Evolutionary conservation across 2,113 vertebrate genomes (phyloP).

Genomic region (Thamnaconus septentrionalis): DNA sequence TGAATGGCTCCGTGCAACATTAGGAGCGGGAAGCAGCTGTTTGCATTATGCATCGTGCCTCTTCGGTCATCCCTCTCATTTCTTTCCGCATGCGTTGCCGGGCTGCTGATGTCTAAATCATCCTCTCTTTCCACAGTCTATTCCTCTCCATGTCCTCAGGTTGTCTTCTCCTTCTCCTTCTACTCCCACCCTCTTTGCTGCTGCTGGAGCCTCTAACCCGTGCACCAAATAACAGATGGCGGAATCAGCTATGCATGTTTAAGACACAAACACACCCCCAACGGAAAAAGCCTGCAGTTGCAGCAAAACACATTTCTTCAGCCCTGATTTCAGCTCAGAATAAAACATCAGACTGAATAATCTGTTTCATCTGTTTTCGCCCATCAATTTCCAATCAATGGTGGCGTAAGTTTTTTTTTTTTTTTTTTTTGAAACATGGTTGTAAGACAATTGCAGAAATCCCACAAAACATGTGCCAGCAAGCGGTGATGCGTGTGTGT

Average conservation of each 20-base stretch:
- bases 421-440: no score
- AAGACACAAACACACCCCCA: no score
- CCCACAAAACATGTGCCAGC: not conserved
- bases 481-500: no score
- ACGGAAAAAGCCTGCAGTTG: conserved; percentile 2
- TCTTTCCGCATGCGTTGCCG: not conserved
- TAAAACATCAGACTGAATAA: conserved; percentile 36
- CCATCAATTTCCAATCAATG: conserved; percentile 46
- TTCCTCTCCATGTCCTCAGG: not conserved
- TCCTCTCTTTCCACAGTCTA: not conserved
- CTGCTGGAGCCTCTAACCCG: conserved; percentile 43
- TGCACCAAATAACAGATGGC: conserved; percentile 29
- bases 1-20: conserved; percentile 29
- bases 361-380: conserved; percentile 3
- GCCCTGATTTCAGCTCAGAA: conserved; percentile 32
- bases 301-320: conserved; percentile 10
- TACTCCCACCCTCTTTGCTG: conserved; percentile 26
- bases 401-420: conserved; percentile 32
- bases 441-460: conserved; percentile 13
- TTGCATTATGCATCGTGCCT: conserved; percentile 48
- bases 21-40: conserved; percentile 40
- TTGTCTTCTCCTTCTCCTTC: not conserved
- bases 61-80: not conserved
- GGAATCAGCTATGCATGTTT: conserved; percentile 8
- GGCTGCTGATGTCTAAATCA: conserved; percentile 1